These are phyloP conservation scores for Proterorhinus semilunaris DNA, from an alignment of 2,113 vertebrate species.

Conservation along the genomic window DNA sequence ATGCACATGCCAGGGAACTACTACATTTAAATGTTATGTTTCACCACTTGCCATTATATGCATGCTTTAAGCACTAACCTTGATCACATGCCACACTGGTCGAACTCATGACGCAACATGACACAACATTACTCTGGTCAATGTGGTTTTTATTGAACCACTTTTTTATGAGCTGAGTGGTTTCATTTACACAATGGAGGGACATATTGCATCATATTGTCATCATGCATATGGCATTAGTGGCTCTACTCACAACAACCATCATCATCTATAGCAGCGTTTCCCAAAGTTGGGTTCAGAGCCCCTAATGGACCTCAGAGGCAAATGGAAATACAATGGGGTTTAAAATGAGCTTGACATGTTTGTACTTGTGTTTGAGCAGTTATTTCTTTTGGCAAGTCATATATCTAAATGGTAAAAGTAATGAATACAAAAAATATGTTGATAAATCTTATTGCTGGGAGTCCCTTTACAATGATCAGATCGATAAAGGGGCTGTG, in stretches of 20 bases:
- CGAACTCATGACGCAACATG: slow-evolving; percentile 5
- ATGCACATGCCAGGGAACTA: neutral
- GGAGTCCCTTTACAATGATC: too few species aligned
- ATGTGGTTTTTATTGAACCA: neutral
- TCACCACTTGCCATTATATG: neutral
- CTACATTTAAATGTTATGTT: neutral
- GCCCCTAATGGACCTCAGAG: too few species aligned
- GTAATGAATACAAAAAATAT: too few species aligned
- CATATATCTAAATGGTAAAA: too few species aligned
- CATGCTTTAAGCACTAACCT: slow-evolving; percentile 2
- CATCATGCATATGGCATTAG: neutral
- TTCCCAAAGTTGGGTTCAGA: too few species aligned
- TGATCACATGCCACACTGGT: neutral
- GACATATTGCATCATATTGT: neutral
- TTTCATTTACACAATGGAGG: neutral
- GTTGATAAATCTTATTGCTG: too few species aligned
- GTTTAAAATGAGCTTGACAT: too few species aligned
- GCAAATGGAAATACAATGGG: too few species aligned
- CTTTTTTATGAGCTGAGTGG: neutral
- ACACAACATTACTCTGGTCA: neutral
- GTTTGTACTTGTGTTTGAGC: too few species aligned
- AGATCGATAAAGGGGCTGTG: too few species aligned
- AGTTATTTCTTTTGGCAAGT: too few species aligned
- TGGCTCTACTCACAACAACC: neutral
- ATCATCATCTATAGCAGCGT: too few species aligned